Conservation (phyloP, 2,797 vertebrate genomes). For the Pteropus rufus region DNA sequence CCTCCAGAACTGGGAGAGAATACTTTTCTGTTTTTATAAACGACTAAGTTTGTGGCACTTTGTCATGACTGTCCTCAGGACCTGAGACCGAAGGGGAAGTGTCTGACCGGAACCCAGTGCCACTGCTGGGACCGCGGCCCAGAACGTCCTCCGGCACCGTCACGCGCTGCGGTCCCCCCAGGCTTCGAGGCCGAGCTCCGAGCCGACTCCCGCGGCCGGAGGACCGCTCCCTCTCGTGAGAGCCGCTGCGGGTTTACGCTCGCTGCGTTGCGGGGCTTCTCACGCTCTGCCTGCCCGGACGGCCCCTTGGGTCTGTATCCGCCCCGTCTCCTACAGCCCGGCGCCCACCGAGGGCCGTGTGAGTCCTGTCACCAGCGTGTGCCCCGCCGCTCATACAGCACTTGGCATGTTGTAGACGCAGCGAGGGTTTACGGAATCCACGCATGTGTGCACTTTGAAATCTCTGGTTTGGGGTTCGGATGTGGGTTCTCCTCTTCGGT, state of each 20-base stretch:
- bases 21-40: neutral
- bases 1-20: neutral
- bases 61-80: neutral
- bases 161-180: neutral
- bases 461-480: neutral
- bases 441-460: neutral
- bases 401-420: neutral
- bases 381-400: neutral
- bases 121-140: neutral
- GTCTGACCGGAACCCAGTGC: neutral
- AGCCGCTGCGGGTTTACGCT: too few species aligned
- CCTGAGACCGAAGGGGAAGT: neutral
- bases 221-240: neutral
- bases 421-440: neutral
- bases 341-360: neutral
- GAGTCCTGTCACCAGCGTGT: neutral
- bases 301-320: too few species aligned
- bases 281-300: neutral
- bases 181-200: neutral
- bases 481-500: too few species aligned
- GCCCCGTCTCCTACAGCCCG: too few species aligned
- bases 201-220: too few species aligned
- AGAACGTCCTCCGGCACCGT: rapidly evolving
- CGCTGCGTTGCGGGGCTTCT: too few species aligned
- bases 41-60: neutral